Conservation (phyloP, 2,888 invertebrate species). For the Cecidostiba fungosa region DNA sequence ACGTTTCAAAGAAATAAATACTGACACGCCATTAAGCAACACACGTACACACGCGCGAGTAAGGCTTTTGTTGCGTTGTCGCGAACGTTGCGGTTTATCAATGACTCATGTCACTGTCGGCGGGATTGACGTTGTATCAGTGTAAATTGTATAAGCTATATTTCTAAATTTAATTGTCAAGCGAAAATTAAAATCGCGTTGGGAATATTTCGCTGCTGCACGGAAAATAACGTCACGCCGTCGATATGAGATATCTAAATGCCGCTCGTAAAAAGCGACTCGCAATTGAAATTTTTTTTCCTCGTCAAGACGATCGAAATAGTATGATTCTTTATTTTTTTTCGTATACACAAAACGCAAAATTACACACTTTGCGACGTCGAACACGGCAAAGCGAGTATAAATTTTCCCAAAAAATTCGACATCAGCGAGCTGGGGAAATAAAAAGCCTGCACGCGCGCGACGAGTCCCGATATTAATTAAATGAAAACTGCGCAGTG, state of each 20-base stretch:
- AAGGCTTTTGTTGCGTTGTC: slow-evolving; percentile 53
- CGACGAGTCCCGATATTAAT: slow-evolving; percentile 39
- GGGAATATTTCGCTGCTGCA: background rate
- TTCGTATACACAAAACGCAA: background rate
- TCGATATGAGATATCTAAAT: background rate
- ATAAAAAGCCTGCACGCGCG: background rate
- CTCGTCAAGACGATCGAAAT: background rate
- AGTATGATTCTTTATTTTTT: background rate
- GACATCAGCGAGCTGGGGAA: background rate
- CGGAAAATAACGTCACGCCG: background rate
- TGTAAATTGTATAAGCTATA: slow-evolving; percentile 14
- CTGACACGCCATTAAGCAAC: slow-evolving; percentile 39
- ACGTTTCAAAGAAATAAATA: slow-evolving; percentile 30
- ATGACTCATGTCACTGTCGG: slow-evolving; percentile 35
- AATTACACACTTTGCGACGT: background rate
- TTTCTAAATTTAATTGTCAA: background rate
- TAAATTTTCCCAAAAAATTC: slow-evolving; percentile 6
- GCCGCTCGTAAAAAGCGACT: background rate
- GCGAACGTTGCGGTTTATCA: slow-evolving; percentile 45
- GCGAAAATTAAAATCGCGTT: background rate
- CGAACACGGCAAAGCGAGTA: background rate
- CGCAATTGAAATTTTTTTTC: background rate
- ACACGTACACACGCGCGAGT: background rate
- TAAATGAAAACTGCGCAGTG: slow-evolving; percentile 47
- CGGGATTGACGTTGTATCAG: slow-evolving; percentile 27